These are phyloP conservation scores for Drosophila atripex DNA, from an alignment of 2,888 invertebrate species.

Conservation along the genomic window DNA sequence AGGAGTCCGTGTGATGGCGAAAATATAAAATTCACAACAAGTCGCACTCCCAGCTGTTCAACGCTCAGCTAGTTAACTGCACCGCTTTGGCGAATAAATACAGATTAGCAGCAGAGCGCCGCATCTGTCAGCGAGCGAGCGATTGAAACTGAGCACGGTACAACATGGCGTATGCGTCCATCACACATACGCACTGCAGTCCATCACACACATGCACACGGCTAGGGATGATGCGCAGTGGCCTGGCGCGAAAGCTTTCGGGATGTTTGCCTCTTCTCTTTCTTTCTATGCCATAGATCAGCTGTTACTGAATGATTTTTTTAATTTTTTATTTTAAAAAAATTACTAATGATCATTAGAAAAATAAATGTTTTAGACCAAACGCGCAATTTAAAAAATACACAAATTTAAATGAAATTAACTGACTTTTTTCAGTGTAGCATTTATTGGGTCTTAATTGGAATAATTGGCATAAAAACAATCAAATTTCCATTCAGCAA, in stretches of 20 bases:
- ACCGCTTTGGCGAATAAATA: constrained; percentile 37
- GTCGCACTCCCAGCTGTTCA: constrained; percentile 48
- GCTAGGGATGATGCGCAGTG: constrained; percentile 2
- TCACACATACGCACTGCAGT: constrained; percentile 32
- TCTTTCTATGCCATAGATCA: constrained; percentile 18
- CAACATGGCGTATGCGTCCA: constrained; percentile 62
- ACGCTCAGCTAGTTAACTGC: constrained; percentile 24
- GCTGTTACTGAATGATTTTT: neutral
- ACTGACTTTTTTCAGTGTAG: neutral
- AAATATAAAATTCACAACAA: constrained; percentile 24
- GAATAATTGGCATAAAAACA: neutral
- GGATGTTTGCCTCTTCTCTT: neutral
- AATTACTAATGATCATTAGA: neutral
- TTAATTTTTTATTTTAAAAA: neutral
- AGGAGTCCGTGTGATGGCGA: constrained; percentile 2
- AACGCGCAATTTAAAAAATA: neutral
- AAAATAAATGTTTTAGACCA: neutral
- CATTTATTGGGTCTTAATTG: neutral
- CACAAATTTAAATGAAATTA: neutral
- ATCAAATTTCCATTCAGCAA: neutral
- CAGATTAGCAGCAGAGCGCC: constrained; percentile 46
- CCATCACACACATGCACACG: neutral
- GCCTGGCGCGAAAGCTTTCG: neutral
- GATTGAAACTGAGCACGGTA: constrained; percentile 64
- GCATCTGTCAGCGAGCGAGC: constrained; percentile 64